phyloP scores from a whole-genome alignment of 2,113 vertebrate species.

The Arizona elegans region DNA sequence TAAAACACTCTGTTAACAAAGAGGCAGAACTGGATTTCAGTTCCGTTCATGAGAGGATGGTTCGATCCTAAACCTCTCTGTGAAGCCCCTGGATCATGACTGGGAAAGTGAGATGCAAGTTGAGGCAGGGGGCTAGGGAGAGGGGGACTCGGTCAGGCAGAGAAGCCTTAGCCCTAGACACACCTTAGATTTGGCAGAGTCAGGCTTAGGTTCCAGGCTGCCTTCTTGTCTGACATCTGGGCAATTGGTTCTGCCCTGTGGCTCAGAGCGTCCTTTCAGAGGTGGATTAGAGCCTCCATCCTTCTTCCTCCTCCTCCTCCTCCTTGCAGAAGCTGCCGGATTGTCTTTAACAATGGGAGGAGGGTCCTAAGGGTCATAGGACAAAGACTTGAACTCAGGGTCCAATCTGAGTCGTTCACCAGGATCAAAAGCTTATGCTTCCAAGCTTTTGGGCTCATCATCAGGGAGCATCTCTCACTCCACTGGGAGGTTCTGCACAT shows the following conservation, averaged over 20 bases:
- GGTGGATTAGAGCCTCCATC: background rate
- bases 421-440: too few relatives aligned
- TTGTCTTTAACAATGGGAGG: accelerated
- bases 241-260: background rate
- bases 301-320: background rate
- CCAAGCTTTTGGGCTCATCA: too few relatives aligned
- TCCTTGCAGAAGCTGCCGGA: background rate
- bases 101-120: constrained; percentile 26
- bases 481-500: too few relatives aligned
- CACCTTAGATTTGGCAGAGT: constrained; percentile 39
- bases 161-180: background rate
- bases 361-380: background rate
- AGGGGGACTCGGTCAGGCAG: background rate
- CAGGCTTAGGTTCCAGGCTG: constrained; percentile 31
- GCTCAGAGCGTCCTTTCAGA: background rate
- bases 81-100: constrained; percentile 29
- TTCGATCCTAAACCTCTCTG: constrained; percentile 44
- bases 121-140: background rate
- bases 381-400: background rate
- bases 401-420: too few relatives aligned
- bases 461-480: too few relatives aligned
- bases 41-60: constrained; percentile 25
- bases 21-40: constrained; percentile 51
- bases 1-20: constrained; percentile 31
- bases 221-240: constrained; percentile 27